These are phyloP conservation scores for Microcebus jonahi DNA, from an alignment of 2,113 vertebrate genomes.

Conservation along the genomic window DNA sequence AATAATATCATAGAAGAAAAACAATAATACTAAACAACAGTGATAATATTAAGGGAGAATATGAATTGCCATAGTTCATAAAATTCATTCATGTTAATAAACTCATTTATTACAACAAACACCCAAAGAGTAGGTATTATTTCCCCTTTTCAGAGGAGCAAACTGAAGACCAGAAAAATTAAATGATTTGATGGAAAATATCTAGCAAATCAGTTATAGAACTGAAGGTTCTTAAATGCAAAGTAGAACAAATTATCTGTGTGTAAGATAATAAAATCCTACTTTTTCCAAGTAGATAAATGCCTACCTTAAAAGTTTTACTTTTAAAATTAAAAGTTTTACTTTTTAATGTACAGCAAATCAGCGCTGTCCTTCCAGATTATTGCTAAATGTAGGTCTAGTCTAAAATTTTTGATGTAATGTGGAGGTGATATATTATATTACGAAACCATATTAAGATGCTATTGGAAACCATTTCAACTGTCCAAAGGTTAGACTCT, in stretches of 20 bases:
- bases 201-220: not conserved
- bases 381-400: not conserved
- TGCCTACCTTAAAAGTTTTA: not conserved
- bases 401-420: not conserved
- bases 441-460: not conserved
- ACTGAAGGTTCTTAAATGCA: not conserved
- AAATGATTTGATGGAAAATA: not conserved
- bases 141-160: not conserved
- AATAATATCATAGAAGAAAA: not conserved
- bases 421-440: not conserved
- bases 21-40: not conserved
- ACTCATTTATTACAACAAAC: not conserved
- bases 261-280: not conserved
- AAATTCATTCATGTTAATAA: slow-evolving; percentile 1
- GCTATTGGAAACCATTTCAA: not conserved
- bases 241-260: not conserved
- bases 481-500: not conserved
- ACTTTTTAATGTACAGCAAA: not conserved
- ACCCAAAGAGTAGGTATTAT: not conserved
- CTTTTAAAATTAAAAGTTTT: not conserved
- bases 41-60: slow-evolving; percentile 20
- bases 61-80: slow-evolving; percentile 9
- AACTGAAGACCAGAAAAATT: not conserved
- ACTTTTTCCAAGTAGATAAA: not conserved
- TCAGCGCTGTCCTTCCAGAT: not conserved